Evolutionary conservation across 2,113 vertebrate species (phyloP).

Genomic region (Halichoerus grypus): DNA sequence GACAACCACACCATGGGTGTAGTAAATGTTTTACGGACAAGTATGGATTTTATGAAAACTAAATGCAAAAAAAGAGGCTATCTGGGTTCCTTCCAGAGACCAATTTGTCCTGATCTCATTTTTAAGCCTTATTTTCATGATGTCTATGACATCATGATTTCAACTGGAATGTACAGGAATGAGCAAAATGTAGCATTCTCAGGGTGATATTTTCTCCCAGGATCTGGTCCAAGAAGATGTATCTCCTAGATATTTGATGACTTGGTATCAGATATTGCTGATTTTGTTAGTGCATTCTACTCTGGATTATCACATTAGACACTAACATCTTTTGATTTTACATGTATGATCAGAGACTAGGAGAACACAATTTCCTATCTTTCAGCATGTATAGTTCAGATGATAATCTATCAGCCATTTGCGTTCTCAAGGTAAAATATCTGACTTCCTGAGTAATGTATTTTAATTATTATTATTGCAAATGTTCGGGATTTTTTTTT

Average conservation of each 20-base stretch:
- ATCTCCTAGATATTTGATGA: background rate
- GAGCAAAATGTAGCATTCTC: background rate
- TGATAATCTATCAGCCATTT: background rate
- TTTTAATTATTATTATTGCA: background rate
- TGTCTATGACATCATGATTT: background rate
- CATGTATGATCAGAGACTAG: background rate
- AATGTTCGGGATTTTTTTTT: background rate
- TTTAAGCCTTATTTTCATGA: background rate
- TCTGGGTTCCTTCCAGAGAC: background rate
- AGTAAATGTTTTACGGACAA: background rate
- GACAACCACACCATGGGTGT: fast-evolving
- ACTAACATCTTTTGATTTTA: background rate
- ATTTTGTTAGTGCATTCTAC: background rate
- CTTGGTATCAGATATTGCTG: background rate
- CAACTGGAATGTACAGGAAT: background rate
- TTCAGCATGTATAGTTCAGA: background rate
- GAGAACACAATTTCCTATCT: background rate
- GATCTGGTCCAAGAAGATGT: background rate
- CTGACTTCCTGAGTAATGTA: background rate
- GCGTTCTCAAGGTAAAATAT: background rate
- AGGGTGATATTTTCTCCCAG: background rate
- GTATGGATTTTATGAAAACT: background rate
- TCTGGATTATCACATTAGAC: background rate
- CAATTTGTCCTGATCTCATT: background rate
- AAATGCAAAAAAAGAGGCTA: background rate